Conservation (phyloP, 1,140 invertebrate species). For the Phortica variegata region DNA sequence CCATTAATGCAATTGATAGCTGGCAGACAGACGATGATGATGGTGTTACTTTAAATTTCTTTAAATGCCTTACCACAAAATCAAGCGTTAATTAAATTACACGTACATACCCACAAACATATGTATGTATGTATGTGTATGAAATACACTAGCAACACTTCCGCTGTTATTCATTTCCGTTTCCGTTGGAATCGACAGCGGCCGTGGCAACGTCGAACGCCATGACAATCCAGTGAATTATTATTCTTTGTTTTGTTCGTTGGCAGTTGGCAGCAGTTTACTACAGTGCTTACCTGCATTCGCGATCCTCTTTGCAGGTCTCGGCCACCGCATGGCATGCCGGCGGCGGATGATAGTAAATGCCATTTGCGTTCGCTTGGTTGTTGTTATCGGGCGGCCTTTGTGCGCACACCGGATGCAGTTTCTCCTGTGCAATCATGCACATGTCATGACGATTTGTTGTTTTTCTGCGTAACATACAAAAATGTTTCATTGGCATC, state of each 20-base stretch:
- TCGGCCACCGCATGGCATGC: constrained; percentile 80
- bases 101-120: neutral
- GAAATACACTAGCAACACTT: no score
- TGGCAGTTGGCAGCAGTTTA: neutral
- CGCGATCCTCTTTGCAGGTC: constrained; percentile 71
- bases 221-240: constrained; percentile 49
- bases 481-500: constrained; percentile 5
- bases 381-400: constrained; percentile 67
- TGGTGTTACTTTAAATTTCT: no score
- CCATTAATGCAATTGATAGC: no score
- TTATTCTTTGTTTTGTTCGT: constrained; percentile 12
- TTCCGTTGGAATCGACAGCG: constrained; percentile 31
- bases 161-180: constrained; percentile 34
- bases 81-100: no score
- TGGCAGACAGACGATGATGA: no score
- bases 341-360: constrained; percentile 64
- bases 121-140: no score
- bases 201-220: no score
- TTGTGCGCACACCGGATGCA: constrained; percentile 84
- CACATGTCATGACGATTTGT: constrained; percentile 80
- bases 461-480: constrained; percentile 66
- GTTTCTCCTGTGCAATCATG: constrained; percentile 81
- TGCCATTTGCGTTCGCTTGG: constrained; percentile 51
- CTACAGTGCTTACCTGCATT: constrained; percentile 65
- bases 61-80: no score